A percentile compares a stretch with the other conserved stretches of the same genome.
Conservation (phyloP, 2,113 vertebrate genomes). For the Corythaixoides concolor region DNA sequence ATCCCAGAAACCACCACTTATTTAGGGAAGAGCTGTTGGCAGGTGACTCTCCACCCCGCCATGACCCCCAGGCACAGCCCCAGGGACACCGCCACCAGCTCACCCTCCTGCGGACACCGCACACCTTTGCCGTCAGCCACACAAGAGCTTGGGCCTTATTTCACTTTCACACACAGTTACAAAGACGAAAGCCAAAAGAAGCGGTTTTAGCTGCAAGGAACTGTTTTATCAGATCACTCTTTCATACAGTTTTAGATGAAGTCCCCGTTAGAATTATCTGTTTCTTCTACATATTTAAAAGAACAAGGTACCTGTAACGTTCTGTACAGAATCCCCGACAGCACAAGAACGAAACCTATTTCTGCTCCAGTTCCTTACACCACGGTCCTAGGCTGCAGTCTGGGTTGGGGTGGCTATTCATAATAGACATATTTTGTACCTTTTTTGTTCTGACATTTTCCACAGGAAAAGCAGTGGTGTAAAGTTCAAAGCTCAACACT, state of each 20-base stretch:
- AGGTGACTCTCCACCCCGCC: background rate
- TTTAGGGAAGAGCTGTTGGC: too few relatives aligned
- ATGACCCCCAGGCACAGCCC: background rate
- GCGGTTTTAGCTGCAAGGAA: background rate
- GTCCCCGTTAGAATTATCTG: accelerated
- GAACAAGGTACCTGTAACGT: background rate
- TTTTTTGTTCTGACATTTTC: background rate
- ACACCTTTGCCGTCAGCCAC: background rate
- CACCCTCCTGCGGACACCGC: accelerated
- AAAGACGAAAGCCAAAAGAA: background rate
- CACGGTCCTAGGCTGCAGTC: background rate
- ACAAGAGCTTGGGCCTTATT: too few relatives aligned
- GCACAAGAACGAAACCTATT: background rate
- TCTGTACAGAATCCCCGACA: background rate
- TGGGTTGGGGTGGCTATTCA: background rate
- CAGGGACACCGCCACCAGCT: background rate
- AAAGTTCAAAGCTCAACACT: background rate
- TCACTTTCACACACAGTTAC: background rate
- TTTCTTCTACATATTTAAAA: background rate
- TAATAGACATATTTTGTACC: background rate
- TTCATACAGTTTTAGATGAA: background rate
- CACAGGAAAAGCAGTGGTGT: background rate
- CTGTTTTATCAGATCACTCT: background rate
- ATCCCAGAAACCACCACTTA: background rate
- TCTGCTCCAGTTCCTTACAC: background rate